These are phyloP conservation scores for Hipparchia sbordonii DNA, from an alignment of 2,888 invertebrate genomes.

Conservation along the genomic window DNA sequence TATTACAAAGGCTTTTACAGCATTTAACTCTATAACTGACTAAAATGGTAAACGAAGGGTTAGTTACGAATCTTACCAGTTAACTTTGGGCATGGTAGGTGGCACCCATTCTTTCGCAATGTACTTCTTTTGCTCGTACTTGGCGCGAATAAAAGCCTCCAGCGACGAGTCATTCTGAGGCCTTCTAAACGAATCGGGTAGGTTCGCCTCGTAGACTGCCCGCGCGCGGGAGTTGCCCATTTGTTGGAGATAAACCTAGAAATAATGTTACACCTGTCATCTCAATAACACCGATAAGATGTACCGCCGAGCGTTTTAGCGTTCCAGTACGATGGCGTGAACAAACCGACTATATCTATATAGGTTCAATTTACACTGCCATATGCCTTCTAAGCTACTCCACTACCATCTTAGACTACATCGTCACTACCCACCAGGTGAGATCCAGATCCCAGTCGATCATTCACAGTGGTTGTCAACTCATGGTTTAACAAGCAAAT, in stretches of 20 bases:
- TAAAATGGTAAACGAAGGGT: no score
- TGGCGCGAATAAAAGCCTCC: constrained; percentile 98
- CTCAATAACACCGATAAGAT: neutral
- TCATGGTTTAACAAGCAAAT: no score
- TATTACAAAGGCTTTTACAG: no score
- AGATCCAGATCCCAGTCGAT: no score
- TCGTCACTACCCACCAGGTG: no score
- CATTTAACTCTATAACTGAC: neutral
- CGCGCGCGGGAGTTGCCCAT: constrained; percentile 99
- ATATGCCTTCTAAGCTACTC: no score
- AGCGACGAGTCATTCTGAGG: constrained; percentile 97
- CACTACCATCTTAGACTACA: no score
- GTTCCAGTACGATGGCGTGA: no score
- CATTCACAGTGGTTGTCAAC: no score
- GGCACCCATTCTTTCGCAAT: constrained; percentile 99
- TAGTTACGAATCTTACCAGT: constrained; percentile 75
- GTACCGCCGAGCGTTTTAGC: no score
- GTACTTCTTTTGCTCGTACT: constrained; percentile 99
- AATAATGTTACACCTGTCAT: neutral
- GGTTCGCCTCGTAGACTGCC: constrained; percentile 98
- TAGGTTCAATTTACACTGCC: no score
- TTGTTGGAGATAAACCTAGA: constrained; percentile 90
- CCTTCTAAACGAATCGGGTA: constrained; percentile 97
- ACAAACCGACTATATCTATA: no score
- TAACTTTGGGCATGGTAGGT: constrained; percentile 91